Percentiles rank a stretch among this genome's conserved stretches.
These are phyloP conservation scores for Petrocephalus schoutedeni DNA, from an alignment of 2,797 vertebrate genomes.

Conservation along the genomic window DNA sequence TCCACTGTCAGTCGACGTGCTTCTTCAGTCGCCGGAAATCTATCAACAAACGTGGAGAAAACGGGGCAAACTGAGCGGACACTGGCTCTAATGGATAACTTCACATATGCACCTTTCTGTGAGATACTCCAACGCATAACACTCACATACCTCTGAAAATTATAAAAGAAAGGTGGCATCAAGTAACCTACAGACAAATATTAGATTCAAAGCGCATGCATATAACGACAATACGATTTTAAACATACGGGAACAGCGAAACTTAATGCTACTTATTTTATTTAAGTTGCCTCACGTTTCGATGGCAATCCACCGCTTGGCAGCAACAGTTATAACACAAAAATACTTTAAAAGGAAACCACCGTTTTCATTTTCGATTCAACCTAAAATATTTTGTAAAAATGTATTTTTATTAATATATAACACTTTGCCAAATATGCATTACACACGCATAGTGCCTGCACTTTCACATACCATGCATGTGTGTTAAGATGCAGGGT, in stretches of 20 bases:
- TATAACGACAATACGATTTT: neutral
- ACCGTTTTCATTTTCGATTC: conserved; percentile 1
- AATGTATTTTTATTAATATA: neutral
- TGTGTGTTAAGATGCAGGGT: neutral
- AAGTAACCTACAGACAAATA: neutral
- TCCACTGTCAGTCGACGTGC: conserved; percentile 26
- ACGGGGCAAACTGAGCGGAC: neutral
- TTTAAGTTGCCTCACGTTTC: neutral
- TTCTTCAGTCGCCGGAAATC: conserved; percentile 30
- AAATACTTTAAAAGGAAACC: neutral
- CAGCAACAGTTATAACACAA: neutral
- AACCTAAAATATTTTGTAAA: neutral
- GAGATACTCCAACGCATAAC: neutral
- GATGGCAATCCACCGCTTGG: neutral
- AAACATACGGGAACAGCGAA: neutral
- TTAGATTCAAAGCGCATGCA: neutral
- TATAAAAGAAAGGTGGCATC: neutral
- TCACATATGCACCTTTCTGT: neutral
- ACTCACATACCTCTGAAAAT: neutral
- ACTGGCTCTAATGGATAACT: neutral
- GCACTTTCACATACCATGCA: neutral
- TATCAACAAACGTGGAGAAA: conserved; percentile 17
- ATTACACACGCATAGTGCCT: neutral
- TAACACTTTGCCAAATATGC: neutral
- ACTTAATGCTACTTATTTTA: neutral